Conservation (phyloP, 2,888 invertebrate genomes). For the Holacanthella duospinosa region DNA sequence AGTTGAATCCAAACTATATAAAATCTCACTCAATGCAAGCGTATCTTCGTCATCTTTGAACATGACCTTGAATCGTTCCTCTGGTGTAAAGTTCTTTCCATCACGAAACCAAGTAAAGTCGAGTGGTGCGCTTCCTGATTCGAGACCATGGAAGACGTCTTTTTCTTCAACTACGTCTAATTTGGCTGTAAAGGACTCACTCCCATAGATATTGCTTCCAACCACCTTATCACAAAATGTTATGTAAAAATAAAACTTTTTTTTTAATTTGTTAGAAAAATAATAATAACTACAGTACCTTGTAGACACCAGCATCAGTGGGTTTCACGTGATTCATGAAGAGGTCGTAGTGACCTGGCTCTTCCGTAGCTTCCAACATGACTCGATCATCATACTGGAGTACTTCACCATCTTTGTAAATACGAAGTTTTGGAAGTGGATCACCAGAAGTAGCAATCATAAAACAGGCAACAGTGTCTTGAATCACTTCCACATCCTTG, state of each 20-base stretch:
- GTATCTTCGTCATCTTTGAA: conserved; percentile 88
- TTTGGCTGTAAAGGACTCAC: conserved; percentile 7
- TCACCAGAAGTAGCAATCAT: conserved; percentile 79
- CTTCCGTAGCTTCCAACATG: conserved; percentile 52
- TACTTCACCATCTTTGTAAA: conserved; percentile 69
- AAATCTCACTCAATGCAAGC: conserved; percentile 49
- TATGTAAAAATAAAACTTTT: background rate
- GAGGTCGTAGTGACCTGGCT: conserved; percentile 55
- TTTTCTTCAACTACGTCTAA: conserved; percentile 55
- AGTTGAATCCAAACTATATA: too few species aligned
- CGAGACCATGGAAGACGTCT: conserved; percentile 66
- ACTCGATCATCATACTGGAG: conserved; percentile 56
- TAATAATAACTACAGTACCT: too few species aligned
- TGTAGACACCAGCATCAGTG: conserved; percentile 70
- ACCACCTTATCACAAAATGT: too few species aligned
- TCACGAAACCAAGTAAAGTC: conserved; percentile 71
- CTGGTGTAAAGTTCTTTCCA: conserved; percentile 73
- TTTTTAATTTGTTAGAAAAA: background rate
- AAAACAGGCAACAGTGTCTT: conserved; percentile 75
- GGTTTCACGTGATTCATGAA: conserved; percentile 69
- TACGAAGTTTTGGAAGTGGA: conserved; percentile 72
- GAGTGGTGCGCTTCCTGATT: conserved; percentile 65
- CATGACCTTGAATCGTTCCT: conserved; percentile 81
- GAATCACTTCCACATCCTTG: conserved; percentile 75
- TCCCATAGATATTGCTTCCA: conserved; percentile 20